Evolutionary conservation across 2,888 invertebrate genomes (phyloP).

Genomic region (Drosophila mayaguana): DNA sequence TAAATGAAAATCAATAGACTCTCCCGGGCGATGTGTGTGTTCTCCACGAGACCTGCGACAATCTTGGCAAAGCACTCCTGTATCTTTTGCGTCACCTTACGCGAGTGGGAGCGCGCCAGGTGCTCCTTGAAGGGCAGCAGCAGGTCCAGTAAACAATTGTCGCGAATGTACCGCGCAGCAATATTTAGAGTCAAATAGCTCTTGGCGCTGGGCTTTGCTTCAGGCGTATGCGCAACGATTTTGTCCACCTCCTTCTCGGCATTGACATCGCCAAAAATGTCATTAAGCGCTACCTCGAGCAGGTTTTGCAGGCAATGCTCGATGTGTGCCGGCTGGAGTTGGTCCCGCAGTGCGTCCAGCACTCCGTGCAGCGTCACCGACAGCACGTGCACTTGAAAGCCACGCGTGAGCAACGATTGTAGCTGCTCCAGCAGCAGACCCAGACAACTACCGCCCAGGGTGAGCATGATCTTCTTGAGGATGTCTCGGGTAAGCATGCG

Average conservation of each 20-base stretch:
- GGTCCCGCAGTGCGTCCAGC: constrained; percentile 89
- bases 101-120: constrained; percentile 91
- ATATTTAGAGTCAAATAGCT: constrained; percentile 94
- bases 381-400: constrained; percentile 97
- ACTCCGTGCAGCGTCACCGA: constrained; percentile 95
- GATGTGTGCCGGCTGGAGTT: constrained; percentile 92
- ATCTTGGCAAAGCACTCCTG: constrained; percentile 92
- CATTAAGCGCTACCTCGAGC: constrained; percentile 93
- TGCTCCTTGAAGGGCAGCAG: constrained; percentile 93
- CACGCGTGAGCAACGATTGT: constrained; percentile 91
- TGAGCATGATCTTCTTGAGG: constrained; percentile 95
- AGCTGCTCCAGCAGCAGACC: constrained; percentile 92
- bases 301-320: constrained; percentile 91
- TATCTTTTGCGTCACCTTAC: constrained; percentile 92
- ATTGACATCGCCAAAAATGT: constrained; percentile 93
- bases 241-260: constrained; percentile 97
- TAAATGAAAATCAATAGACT: constrained; percentile 92
- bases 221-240: constrained; percentile 92
- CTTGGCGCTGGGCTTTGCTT: constrained; percentile 93
- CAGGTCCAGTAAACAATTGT: constrained; percentile 90
- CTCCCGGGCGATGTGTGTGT: constrained; percentile 90
- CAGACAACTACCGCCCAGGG: constrained; percentile 93
- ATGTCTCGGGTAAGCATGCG: constrained; percentile 94
- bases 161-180: constrained; percentile 91
- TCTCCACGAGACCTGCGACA: constrained; percentile 92